A percentile compares a stretch with the other conserved stretches of the same genome.
phyloP scores from a whole-genome alignment of 2,888 invertebrate genomes.

The Nycteola revayana region DNA sequence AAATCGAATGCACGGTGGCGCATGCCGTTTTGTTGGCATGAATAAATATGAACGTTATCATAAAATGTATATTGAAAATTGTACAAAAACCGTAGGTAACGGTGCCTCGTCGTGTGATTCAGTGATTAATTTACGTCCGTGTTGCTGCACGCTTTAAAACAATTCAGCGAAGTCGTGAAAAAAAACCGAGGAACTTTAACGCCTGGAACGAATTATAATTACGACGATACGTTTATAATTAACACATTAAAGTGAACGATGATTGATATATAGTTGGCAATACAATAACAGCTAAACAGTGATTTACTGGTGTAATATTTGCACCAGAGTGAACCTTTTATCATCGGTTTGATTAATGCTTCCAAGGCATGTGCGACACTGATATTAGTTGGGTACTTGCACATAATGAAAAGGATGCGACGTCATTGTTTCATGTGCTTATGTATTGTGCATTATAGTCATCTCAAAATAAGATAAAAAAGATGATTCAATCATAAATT shows the following conservation, averaged over 20 bases:
- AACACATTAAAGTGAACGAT: conserved; percentile 39
- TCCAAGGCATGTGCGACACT: conserved; percentile 56
- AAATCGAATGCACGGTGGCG: conserved; percentile 9
- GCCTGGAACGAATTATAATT: conserved; percentile 30
- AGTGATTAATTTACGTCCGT: conserved; percentile 35
- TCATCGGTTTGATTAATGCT: conserved; percentile 67
- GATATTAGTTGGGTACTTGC: conserved; percentile 35
- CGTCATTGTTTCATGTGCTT: conserved; percentile 40
- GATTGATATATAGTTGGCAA: conserved; percentile 48
- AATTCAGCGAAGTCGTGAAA: conserved; percentile 28
- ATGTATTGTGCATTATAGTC: too few relatives aligned
- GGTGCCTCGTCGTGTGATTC: conserved; percentile 27
- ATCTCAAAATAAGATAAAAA: too few relatives aligned
- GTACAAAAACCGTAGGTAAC: conserved; percentile 28
- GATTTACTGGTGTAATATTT: conserved; percentile 63
- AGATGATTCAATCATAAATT: too few relatives aligned
- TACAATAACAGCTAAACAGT: conserved; percentile 50
- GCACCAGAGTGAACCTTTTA: conserved; percentile 60
- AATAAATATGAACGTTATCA: conserved; percentile 29
- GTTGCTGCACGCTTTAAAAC: conserved; percentile 30
- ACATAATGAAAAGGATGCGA: conserved; percentile 50
- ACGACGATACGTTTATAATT: conserved; percentile 38
- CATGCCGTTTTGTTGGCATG: conserved; percentile 10
- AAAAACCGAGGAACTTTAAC: conserved; percentile 27
- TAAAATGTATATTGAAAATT: conserved; percentile 30